Base-by-base conservation (phyloP, 2,888 invertebrate species). In the Anagyrus pseudococci region DNA sequence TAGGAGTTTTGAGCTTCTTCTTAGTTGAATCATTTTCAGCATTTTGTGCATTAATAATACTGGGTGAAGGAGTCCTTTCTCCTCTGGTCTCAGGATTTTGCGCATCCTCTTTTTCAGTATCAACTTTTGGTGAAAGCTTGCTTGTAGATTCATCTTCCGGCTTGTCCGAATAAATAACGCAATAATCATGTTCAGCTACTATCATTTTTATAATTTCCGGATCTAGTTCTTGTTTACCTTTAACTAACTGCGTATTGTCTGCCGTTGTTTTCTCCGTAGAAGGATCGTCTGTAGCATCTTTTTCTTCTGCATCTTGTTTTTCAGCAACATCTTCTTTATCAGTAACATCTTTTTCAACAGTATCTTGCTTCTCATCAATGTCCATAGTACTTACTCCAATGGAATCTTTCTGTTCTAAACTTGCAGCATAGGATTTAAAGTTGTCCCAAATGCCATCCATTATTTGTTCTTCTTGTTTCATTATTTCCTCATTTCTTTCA, bases 381-480 rank as follows among this genome's bases (percentile, higher is more conserved):
- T 43, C 15, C 25, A 23, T 49, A 23, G 61, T 22, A 7, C 55
- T 46, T 15, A 19, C 68, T 19, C 43, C 60, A 0, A 56, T 43
- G 1, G 68, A 56, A 2, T 75, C 72, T 77, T 81, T 48, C 73
- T 86, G 88, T 69, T 87, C 89, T 63, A 88, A 85, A 73, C 86
- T 88, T 37, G 89, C 89, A 74, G 89, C 88, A 75, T 90, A 90
- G 59, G 87, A 88, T 74, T 90, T 88, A 71, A 90, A 90, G 75
- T 90, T 89, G 75, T 90, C 89, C 90, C 90, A 91, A 72, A 90
- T 89, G 53, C 88, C 88, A 71, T 89, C 85, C 73, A 89, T 85
- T 69, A 88, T 84, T 65, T 86, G 84, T 15, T 85, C 85, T n/a
- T 86, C 84, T 67, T 86, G 85, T 43, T 81, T 77, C 56, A 84